Evolutionary conservation across 1,140 invertebrate genomes (phyloP), one percentile per base, ranked within the genome.

Genomic region (Forficula auricularia): DNA sequence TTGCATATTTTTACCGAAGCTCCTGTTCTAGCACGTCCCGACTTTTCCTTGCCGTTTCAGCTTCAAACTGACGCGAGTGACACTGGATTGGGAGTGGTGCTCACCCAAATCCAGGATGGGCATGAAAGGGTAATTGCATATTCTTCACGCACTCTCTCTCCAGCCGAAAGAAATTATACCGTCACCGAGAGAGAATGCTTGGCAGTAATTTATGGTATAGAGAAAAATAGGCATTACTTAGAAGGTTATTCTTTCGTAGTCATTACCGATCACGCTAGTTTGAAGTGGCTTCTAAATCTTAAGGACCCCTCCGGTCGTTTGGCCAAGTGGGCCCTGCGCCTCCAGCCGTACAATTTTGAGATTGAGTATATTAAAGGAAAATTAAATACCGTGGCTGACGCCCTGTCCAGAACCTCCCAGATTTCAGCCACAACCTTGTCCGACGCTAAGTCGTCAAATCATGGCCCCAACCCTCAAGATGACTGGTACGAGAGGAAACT

Each of bases 111-210:
- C n/a, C 18, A 15, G 13, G 44, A 44, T 12, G 48, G 41, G 8
- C 13, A 40, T 3, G 54, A 54, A 45, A 35, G 45, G 7, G 53
- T 56, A 1, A 53, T 66, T 31, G 51, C 49, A 1, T 64, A 61
- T 48, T 50, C 52, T n/a, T 54, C 55, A 15, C 36, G 58, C 8
- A 41, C 45, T 3, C 36, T 66, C 9, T 42, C 27, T 19, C 32
- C 44, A 9, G 6, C 42, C 6, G 62, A 68, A 52, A 40, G 36
- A 32, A 58, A 58, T 3, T 67, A 57, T 44, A 39, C 48, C 2
- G 50, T 50, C 1, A 62, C 56, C 1, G 57, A 68, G 50, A 44
- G 48, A 40, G 66, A 69, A 54, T 53, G 51, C 34, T 46, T 68
- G 15, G 63, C 58, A 12, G 41, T 66, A 6, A 34, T 64, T 12